phyloP scores from a whole-genome alignment of 2,113 vertebrate species.

The Eudyptes chrysolophus region DNA sequence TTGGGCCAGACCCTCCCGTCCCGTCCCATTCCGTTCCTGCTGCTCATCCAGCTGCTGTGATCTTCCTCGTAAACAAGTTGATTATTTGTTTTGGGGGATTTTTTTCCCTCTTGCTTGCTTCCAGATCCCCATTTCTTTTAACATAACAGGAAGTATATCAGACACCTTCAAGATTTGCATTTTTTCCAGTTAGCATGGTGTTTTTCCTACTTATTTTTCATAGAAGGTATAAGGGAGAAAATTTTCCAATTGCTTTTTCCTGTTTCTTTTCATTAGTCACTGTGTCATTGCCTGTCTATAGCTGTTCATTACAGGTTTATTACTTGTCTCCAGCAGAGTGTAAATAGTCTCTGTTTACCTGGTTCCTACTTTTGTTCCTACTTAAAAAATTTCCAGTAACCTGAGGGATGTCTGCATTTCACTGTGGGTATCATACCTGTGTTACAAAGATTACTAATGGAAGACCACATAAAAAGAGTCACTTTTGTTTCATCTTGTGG shows the following conservation, averaged over 20 bases:
- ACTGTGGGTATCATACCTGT: neutral
- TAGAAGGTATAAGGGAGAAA: constrained; percentile 42
- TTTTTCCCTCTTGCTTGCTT: neutral
- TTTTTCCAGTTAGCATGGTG: constrained; percentile 50
- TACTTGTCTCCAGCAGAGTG: constrained; percentile 2
- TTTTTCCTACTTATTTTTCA: constrained; percentile 56
- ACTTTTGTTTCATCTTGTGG: neutral
- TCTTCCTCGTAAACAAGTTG: constrained; percentile 51
- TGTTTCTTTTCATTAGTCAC: constrained; percentile 43
- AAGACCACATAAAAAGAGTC: neutral
- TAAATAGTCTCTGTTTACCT: constrained; percentile 14
- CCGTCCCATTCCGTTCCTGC: neutral
- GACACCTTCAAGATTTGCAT: constrained; percentile 31
- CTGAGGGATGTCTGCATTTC: neutral
- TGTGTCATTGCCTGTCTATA: constrained; percentile 39
- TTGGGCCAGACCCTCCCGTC: neutral
- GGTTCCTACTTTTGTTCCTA: neutral
- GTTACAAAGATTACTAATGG: neutral
- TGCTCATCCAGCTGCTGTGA: constrained; percentile 47
- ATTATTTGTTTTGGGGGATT: constrained; percentile 14
- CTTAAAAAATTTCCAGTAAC: neutral
- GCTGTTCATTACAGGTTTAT: neutral
- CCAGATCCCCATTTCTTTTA: constrained; percentile 11
- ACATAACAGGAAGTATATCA: constrained; percentile 63
- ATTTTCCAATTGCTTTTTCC: constrained; percentile 49